Conservation (phyloP, 2,113 vertebrate species). For the Herpetotheres cachinnans region DNA sequence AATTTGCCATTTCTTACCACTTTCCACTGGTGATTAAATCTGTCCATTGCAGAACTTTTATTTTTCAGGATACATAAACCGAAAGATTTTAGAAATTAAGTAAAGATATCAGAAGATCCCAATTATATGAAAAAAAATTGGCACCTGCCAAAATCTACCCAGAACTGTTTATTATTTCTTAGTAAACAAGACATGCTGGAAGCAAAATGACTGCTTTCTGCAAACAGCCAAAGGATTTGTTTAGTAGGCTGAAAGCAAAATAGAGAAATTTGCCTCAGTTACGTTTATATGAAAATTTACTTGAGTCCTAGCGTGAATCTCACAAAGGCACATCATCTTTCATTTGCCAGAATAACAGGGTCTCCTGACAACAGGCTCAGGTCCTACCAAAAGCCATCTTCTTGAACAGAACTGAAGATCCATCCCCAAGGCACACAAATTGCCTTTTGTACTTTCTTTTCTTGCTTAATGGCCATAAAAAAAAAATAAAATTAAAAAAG, state of each 20-base stretch:
- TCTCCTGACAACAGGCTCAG: not conserved
- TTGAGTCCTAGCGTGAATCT: not conserved
- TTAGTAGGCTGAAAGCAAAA: not conserved
- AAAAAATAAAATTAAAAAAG: not conserved
- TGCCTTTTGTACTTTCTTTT: not conserved
- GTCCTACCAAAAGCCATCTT: not conserved
- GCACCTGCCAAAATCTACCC: not conserved
- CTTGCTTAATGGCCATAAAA: not conserved
- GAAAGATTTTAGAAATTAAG: not conserved
- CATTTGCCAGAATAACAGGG: not conserved
- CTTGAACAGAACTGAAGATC: not conserved
- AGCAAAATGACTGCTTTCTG: conserved; percentile 19
- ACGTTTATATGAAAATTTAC: not conserved
- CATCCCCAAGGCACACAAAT: not conserved
- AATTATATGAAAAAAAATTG: not conserved
- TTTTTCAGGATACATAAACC: not conserved
- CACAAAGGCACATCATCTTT: not conserved
- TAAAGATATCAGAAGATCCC: not conserved
- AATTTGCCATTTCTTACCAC: not conserved
- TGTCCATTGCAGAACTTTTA: not conserved
- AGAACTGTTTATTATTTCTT: not conserved
- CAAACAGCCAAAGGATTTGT: conserved; percentile 21
- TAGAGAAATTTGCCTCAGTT: not conserved
- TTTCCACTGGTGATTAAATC: not conserved
- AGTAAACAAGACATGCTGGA: not conserved